Conservation (phyloP, 2,888 invertebrate species). For the Cephus rjabovi region DNA sequence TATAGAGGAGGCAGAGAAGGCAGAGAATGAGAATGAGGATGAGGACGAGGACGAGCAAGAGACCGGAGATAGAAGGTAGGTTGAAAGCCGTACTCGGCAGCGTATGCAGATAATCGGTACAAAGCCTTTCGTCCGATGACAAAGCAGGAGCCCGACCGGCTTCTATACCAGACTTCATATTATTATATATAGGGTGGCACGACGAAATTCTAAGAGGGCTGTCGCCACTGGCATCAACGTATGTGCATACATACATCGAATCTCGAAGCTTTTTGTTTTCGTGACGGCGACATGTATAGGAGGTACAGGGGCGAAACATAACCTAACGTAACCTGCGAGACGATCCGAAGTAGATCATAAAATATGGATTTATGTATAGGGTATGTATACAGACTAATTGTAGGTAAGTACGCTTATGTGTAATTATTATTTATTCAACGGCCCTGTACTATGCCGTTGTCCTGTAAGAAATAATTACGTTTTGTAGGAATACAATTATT, state of each 20-base stretch:
- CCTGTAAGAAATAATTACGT: too few relatives aligned
- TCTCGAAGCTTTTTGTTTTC: neutral
- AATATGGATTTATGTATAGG: too few relatives aligned
- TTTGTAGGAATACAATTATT: too few relatives aligned
- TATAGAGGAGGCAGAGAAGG: slow-evolving; percentile 20
- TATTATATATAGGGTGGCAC: slow-evolving; percentile 44
- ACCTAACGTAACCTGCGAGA: too few relatives aligned
- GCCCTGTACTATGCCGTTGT: too few relatives aligned
- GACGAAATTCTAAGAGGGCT: slow-evolving; percentile 19
- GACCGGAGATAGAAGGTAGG: slow-evolving; percentile 5
- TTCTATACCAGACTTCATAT: slow-evolving; percentile 40
- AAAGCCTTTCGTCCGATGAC: slow-evolving; percentile 59
- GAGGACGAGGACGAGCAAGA: slow-evolving; percentile 1
- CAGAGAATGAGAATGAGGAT: slow-evolving; percentile 12
- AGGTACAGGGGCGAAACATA: neutral
- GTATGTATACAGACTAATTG: too few relatives aligned
- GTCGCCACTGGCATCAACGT: neutral
- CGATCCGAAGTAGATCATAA: too few relatives aligned
- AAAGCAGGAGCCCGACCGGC: slow-evolving; percentile 51
- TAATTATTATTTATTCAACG: too few relatives aligned
- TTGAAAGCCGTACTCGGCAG: slow-evolving; percentile 50
- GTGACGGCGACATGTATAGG: neutral
- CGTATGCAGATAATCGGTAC: slow-evolving; percentile 61
- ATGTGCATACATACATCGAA: neutral
- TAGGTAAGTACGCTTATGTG: too few relatives aligned